These are phyloP conservation scores for Scophthalmus maximus DNA, from an alignment of 2,113 vertebrate genomes.

Conservation along the genomic window DNA sequence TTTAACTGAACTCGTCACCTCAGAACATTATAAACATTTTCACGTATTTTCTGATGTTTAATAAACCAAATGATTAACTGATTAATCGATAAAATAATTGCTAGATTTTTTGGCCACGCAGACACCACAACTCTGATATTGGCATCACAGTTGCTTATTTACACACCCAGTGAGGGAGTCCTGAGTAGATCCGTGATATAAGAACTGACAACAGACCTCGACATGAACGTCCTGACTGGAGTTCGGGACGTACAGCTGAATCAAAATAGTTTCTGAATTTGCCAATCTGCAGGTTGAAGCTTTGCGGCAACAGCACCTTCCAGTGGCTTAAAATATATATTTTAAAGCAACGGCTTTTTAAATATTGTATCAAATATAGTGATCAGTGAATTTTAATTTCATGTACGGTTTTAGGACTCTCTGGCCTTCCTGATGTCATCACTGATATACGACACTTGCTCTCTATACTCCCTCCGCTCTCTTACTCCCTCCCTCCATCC, in stretches of 20 bases:
- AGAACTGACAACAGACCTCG: neutral
- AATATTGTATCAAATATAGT: neutral
- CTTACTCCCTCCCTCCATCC: neutral
- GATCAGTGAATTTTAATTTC: conserved; percentile 34
- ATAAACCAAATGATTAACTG: too few species aligned
- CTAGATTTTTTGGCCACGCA: too few species aligned
- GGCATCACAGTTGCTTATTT: neutral
- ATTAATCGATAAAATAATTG: too few species aligned
- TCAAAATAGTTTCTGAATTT: neutral
- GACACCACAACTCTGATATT: too few species aligned
- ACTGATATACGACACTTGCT: conserved; percentile 49
- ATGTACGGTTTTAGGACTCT: conserved; percentile 5
- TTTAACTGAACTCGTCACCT: too few species aligned
- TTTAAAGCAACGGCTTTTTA: neutral
- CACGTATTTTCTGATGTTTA: too few species aligned
- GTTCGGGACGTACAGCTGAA: neutral
- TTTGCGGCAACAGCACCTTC: conserved; percentile 6
- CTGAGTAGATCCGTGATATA: neutral
- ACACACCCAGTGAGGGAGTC: neutral
- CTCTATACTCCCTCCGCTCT: conserved; percentile 1
- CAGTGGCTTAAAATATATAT: neutral
- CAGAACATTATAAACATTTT: too few species aligned
- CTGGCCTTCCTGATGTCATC: conserved; percentile 22
- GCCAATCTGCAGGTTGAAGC: neutral
- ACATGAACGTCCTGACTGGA: neutral